Evolutionary conservation across 23 tunicate genomes (phyloP).

Genomic region (Corella eumyota): DNA sequence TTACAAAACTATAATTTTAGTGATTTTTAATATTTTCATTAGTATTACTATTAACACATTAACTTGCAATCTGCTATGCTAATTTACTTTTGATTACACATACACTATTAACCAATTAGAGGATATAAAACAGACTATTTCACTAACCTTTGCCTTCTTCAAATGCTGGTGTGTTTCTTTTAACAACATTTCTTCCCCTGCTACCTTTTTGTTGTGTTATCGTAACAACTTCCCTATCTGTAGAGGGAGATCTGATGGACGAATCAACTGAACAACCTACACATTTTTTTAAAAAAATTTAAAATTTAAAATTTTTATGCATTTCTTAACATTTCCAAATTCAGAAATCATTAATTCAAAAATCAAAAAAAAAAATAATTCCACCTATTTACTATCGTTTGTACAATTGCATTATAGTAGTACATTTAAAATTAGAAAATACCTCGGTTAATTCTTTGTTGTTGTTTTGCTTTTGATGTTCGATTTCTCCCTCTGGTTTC

Average conservation of each 20-base stretch:
- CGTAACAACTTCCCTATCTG: conserved; percentile 8
- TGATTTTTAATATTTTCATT: too few species aligned
- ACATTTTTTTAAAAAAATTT: background rate
- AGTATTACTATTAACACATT: too few species aligned
- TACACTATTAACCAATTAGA: too few species aligned
- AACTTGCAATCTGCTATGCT: too few species aligned
- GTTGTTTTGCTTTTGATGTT: too few species aligned
- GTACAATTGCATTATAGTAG: background rate
- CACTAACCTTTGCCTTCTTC: conserved; percentile 12
- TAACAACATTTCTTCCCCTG: background rate
- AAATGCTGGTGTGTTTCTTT: conserved; percentile 1
- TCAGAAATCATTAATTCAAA: too few species aligned
- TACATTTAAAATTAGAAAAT: background rate
- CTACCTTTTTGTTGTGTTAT: background rate
- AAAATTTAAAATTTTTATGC: too few species aligned
- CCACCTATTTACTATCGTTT: too few species aligned
- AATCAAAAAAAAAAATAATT: too few species aligned
- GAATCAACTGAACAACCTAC: conserved; percentile 17
- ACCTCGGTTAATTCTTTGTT: conserved; percentile 3
- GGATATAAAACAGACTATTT: background rate
- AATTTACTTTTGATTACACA: too few species aligned
- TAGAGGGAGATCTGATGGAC: conserved; percentile 9
- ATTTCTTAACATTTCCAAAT: too few species aligned
- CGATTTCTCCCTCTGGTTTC: too few species aligned
- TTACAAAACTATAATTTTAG: background rate